A percentile compares a stretch with the other conserved stretches of the same genome.
phyloP scores from a whole-genome alignment of 1,140 invertebrate genomes.

The Antheraea pernyi region DNA sequence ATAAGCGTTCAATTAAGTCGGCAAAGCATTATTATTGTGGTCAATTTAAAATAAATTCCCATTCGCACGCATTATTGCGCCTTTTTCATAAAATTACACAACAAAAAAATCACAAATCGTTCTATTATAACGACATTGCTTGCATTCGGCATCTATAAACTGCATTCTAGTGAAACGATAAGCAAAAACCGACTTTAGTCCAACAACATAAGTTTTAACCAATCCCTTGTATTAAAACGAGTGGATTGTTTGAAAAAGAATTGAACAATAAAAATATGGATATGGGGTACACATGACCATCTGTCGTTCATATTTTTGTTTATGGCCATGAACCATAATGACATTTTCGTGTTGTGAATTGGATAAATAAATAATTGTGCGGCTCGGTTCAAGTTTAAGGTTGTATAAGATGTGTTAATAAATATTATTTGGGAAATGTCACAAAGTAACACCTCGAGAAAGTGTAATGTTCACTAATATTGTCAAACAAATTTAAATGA shows the following conservation, averaged over 20 bases:
- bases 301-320: constrained; percentile 48
- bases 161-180: neutral
- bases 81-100: neutral
- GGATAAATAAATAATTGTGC: neutral
- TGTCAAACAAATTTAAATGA: neutral
- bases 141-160: neutral
- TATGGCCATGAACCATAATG: constrained; percentile 44
- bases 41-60: neutral
- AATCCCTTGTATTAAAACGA: neutral
- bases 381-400: neutral
- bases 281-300: constrained; percentile 45
- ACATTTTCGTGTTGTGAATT: constrained; percentile 41
- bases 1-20: neutral
- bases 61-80: neutral
- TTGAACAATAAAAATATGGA: constrained; percentile 47
- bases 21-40: neutral
- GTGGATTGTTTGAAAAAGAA: constrained; percentile 36
- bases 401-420: constrained; percentile 2
- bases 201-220: constrained; percentile 4
- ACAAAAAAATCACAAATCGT: constrained; percentile 11
- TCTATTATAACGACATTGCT: constrained; percentile 9
- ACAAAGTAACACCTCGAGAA: neutral
- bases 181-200: neutral
- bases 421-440: constrained; percentile 9
- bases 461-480: neutral